These are phyloP conservation scores for Iguana delicatissima DNA, from an alignment of 2,797 vertebrate genomes.

Conservation along the genomic window DNA sequence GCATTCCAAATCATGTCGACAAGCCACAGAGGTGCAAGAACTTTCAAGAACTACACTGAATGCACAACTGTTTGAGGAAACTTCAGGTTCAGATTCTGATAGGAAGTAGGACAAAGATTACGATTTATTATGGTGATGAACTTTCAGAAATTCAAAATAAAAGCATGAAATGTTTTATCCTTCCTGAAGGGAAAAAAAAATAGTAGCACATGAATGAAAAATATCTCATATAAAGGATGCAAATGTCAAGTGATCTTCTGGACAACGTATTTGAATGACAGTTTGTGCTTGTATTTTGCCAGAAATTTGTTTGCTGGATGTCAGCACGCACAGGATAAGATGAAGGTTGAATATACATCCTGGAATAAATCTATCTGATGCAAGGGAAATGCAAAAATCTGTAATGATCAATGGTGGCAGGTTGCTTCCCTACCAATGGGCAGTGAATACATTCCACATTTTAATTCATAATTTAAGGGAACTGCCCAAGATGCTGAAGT, in stretches of 20 bases:
- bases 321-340: constrained; percentile 60
- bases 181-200: neutral
- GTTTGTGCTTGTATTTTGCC: constrained; percentile 64
- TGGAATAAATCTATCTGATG: constrained; percentile 69
- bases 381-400: constrained; percentile 65
- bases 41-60: neutral
- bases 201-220: neutral
- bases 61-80: neutral
- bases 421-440: too few relatives aligned
- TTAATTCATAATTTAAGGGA: too few relatives aligned
- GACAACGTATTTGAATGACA: constrained; percentile 62
- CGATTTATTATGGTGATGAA: constrained; percentile 5
- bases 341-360: constrained; percentile 69
- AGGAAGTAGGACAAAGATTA: neutral
- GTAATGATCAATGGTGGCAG: too few relatives aligned
- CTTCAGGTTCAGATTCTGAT: neutral
- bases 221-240: constrained; percentile 39
- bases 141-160: constrained; percentile 2
- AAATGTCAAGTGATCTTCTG: constrained; percentile 49
- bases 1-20: neutral
- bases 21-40: too few relatives aligned
- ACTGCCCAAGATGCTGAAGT: too few relatives aligned
- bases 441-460: too few relatives aligned
- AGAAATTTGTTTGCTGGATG: constrained; percentile 69
- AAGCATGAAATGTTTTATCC: neutral